These are phyloP conservation scores for Nemoura dubitans DNA, from an alignment of 2,888 invertebrate species.

Conservation along the genomic window DNA sequence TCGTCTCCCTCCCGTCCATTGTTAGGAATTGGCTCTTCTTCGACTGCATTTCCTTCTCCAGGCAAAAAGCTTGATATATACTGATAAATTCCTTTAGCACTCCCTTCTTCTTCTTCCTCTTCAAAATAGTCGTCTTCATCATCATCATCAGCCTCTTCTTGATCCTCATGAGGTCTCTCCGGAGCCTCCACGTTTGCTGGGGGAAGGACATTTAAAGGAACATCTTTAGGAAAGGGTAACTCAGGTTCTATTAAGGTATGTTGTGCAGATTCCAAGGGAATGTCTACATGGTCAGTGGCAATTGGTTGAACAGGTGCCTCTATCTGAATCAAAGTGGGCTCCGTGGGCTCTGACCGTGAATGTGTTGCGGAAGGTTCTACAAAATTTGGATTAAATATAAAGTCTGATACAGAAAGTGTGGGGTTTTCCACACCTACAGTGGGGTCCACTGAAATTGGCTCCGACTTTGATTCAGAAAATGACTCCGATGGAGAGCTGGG, in stretches of 20 bases:
- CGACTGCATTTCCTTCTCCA: background rate
- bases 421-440: background rate
- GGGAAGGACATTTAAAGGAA: background rate
- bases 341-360: background rate
- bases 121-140: background rate
- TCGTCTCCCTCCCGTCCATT: background rate
- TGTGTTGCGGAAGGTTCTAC: background rate
- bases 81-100: constrained; percentile 10
- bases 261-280: background rate
- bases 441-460: background rate
- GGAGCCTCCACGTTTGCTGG: background rate
- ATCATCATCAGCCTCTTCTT: background rate
- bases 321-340: background rate
- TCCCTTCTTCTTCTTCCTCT: constrained; percentile 9
- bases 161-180: background rate
- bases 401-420: background rate
- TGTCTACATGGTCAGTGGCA: background rate
- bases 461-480: background rate
- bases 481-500: background rate
- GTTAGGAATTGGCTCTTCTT: background rate
- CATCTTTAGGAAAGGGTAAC: background rate
- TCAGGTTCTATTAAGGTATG: background rate
- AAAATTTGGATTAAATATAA: background rate
- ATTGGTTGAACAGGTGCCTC: background rate
- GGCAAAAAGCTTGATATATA: constrained; percentile 32